Evolutionary conservation across 2,888 invertebrate species (phyloP).

Genomic region (Coenonympha glycerion): DNA sequence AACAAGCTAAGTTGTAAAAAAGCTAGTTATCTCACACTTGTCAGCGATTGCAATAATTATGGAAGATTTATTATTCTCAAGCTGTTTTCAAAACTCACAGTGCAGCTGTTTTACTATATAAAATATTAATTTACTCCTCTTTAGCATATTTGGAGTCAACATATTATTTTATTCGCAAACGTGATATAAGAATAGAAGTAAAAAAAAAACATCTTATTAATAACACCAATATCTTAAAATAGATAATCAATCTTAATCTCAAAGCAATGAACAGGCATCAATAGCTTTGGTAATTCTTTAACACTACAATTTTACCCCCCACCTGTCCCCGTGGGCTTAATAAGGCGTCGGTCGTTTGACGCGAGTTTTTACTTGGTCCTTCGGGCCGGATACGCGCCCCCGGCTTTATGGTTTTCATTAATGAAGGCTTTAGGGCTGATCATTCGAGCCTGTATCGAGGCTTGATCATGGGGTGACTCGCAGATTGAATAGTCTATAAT

Average conservation of each 20-base stretch:
- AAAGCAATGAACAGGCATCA: slow-evolving; percentile 37
- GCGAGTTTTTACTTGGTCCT: slow-evolving; percentile 54
- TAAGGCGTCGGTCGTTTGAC: slow-evolving; percentile 62
- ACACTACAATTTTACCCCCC: slow-evolving; percentile 52
- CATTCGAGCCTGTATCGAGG: slow-evolving; percentile 54
- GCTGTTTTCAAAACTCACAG: no score
- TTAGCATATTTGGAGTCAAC: neutral
- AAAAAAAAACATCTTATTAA: neutral
- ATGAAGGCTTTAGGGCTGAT: slow-evolving; percentile 69
- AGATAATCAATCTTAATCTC: no score
- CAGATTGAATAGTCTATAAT: slow-evolving; percentile 33
- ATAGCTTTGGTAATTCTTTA: slow-evolving; percentile 55
- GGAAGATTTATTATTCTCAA: no score
- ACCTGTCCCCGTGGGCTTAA: slow-evolving; percentile 57
- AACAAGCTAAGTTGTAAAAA: no score
- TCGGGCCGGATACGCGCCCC: slow-evolving; percentile 53
- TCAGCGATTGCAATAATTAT: no score
- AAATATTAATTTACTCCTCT: no score
- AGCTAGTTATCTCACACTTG: no score
- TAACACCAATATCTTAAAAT: slow-evolving; percentile 31
- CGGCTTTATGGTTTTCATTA: slow-evolving; percentile 66
- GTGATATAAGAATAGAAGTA: neutral
- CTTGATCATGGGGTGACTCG: slow-evolving; percentile 50
- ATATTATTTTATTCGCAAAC: no score
- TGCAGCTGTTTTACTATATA: no score